phyloP scores from a whole-genome alignment of 2,888 invertebrate species.

The Sturmia bella region DNA sequence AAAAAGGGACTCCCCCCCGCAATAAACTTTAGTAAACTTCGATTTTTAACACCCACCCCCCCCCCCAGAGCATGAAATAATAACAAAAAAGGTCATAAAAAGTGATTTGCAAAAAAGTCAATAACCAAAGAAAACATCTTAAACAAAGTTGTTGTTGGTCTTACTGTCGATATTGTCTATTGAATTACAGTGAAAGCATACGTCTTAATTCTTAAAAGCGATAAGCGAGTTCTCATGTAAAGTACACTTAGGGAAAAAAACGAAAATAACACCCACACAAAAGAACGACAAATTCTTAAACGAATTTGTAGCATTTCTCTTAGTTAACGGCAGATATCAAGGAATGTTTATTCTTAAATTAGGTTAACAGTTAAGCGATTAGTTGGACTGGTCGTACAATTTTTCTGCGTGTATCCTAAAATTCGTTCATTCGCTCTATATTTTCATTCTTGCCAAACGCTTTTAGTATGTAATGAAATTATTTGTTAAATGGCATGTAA shows the following conservation, averaged over 20 bases:
- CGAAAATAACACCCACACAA: background rate
- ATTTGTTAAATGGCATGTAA: slow-evolving; percentile 80
- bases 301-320: too few relatives aligned
- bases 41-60: slow-evolving; percentile 35
- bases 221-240: slow-evolving; percentile 30
- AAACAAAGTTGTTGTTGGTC: slow-evolving; percentile 2
- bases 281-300: too few relatives aligned
- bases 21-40: background rate
- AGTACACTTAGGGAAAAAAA: slow-evolving; percentile 42
- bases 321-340: too few relatives aligned
- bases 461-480: slow-evolving; percentile 78
- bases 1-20: background rate
- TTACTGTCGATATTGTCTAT: slow-evolving; percentile 49
- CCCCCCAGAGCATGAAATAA: background rate
- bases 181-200: slow-evolving; percentile 48
- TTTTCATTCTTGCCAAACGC: background rate
- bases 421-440: slow-evolving; percentile 30
- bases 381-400: too few relatives aligned
- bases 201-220: slow-evolving; percentile 41
- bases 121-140: slow-evolving; percentile 53
- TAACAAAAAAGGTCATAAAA: slow-evolving; percentile 59
- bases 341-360: background rate
- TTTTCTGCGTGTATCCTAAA: slow-evolving; percentile 42
- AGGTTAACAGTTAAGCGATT: too few relatives aligned
- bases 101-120: slow-evolving; percentile 68